phyloP scores from a whole-genome alignment of 1,140 invertebrate genomes.

The Idris sp. region DNA sequence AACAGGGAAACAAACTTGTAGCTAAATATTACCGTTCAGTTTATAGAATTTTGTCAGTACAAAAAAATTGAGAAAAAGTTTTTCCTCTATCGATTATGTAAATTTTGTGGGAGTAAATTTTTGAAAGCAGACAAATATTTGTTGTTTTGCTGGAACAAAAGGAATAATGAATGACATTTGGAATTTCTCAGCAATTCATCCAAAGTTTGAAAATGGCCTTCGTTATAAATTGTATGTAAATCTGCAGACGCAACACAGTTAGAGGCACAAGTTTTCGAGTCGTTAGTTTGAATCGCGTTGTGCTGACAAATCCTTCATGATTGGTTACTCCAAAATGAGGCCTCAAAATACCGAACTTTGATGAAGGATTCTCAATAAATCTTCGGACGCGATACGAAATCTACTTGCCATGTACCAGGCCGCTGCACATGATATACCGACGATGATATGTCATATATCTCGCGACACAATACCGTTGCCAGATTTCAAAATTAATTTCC shows the following conservation, averaged over 20 bases:
- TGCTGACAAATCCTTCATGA: slow-evolving; percentile 44
- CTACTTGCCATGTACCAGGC: slow-evolving; percentile 58
- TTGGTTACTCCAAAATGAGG: slow-evolving; percentile 46
- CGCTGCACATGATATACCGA: slow-evolving; percentile 59
- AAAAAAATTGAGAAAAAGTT: too few species aligned
- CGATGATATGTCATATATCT: slow-evolving; percentile 57
- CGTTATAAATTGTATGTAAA: slow-evolving; percentile 9
- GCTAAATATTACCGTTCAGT: too few species aligned
- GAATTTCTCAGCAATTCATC: too few species aligned
- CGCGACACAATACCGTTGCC: slow-evolving; percentile 55
- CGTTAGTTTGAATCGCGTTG: slow-evolving; percentile 39
- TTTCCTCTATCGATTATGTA: too few species aligned
- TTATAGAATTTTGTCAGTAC: too few species aligned
- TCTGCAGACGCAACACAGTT: slow-evolving; percentile 13
- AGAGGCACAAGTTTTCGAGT: slow-evolving; percentile 23
- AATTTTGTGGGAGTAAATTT: too few species aligned
- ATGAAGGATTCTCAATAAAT: slow-evolving; percentile 58
- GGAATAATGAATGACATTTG: too few species aligned
- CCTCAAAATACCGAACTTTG: slow-evolving; percentile 59
- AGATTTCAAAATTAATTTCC: slow-evolving; percentile 62
- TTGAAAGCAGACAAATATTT: too few species aligned
- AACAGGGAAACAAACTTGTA: too few species aligned
- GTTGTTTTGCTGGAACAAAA: too few species aligned
- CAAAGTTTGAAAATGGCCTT: not conserved
- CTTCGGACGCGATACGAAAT: slow-evolving; percentile 56